These are phyloP conservation scores for Lamellibrachia columna DNA, from an alignment of 2,888 invertebrate genomes.

Conservation along the genomic window DNA sequence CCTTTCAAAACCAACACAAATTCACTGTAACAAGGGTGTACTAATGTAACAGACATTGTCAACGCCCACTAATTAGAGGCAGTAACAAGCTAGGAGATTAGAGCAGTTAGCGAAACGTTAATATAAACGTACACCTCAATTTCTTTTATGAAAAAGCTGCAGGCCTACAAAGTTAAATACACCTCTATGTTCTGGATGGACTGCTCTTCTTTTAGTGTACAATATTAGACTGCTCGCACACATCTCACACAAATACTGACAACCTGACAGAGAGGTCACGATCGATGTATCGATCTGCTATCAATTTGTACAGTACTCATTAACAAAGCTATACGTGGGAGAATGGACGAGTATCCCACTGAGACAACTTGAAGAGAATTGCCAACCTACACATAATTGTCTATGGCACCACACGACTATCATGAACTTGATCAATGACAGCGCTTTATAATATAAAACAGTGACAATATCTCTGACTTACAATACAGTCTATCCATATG, in stretches of 20 bases:
- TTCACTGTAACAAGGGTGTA: neutral
- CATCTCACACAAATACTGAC: neutral
- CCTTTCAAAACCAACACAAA: neutral
- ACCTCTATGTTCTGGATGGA: neutral
- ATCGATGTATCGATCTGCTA: neutral
- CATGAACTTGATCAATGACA: too few species aligned
- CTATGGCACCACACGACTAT: too few species aligned
- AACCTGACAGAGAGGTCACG: neutral
- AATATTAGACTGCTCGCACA: neutral
- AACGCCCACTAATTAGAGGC: neutral
- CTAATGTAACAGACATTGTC: neutral
- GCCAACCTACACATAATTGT: neutral
- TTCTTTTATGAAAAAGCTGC: neutral
- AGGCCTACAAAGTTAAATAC: neutral
- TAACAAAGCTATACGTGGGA: neutral
- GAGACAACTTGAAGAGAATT: neutral
- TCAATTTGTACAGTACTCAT: neutral
- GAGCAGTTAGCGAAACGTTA: neutral
- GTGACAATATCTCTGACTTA: neutral
- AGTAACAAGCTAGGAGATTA: neutral
- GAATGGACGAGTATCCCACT: neutral
- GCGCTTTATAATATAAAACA: too few species aligned
- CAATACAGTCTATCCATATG: neutral
- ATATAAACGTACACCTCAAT: neutral
- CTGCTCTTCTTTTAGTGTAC: neutral